These are phyloP conservation scores for Opisthocomus hoazin DNA, from an alignment of 2,113 vertebrate species.

Conservation along the genomic window DNA sequence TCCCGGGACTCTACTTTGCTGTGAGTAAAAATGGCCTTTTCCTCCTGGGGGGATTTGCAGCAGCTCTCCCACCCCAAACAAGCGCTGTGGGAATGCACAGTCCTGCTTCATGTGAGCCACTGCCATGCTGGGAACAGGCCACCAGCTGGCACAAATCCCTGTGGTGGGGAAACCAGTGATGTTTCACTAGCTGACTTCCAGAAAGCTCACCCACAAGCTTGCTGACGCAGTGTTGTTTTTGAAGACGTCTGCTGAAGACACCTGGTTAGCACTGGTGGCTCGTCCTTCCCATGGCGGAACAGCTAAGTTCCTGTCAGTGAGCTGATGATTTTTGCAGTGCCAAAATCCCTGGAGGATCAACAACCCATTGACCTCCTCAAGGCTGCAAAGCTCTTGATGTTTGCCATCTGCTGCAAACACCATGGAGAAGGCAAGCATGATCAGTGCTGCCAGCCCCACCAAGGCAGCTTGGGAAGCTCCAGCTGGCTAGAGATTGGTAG, in stretches of 20 bases:
- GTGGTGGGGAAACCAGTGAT: fast-evolving
- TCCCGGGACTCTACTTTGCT: neutral
- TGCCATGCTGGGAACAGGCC: fast-evolving
- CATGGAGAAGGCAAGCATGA: neutral
- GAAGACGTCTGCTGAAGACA: neutral
- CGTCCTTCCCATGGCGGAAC: fast-evolving
- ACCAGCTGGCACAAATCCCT: neutral
- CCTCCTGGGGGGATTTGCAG: neutral
- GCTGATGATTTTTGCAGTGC: neutral
- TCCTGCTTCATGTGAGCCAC: neutral
- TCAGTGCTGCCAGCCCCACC: neutral
- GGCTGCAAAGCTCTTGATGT: neutral
- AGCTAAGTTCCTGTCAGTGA: fast-evolving
- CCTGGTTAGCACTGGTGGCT: neutral
- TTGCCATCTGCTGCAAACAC: neutral
- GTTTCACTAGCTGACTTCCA: fast-evolving
- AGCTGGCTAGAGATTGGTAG: neutral
- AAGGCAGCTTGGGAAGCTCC: neutral
- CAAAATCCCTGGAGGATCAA: neutral
- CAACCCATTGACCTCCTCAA: neutral
- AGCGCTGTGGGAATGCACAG: neutral
- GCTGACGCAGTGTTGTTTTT: neutral
- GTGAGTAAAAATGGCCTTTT: neutral
- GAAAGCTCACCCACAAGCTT: neutral
- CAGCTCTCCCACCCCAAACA: neutral